phyloP scores from a whole-genome alignment of 2,797 vertebrate genomes.

The Pangasius djambal region DNA sequence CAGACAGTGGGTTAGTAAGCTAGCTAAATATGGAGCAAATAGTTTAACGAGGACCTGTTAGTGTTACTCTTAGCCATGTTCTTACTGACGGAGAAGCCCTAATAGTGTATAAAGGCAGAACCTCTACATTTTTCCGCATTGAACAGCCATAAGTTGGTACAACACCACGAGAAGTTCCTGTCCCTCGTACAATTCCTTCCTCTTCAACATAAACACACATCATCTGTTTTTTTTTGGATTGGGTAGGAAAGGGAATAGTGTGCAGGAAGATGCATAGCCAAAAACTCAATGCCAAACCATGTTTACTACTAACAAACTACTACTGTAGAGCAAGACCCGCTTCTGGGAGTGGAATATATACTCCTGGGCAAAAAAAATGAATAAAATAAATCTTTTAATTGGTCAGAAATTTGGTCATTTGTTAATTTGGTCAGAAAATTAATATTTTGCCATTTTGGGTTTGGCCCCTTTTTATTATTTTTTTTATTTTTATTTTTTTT shows the following conservation, averaged over 20 bases:
- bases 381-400: too few relatives aligned
- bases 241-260: too few relatives aligned
- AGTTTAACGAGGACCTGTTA: neutral
- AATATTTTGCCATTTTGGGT: too few relatives aligned
- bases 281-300: neutral
- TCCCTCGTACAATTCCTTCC: neutral
- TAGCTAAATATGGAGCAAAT: neutral
- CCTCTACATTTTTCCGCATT: neutral
- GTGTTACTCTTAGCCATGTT: neutral
- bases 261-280: neutral
- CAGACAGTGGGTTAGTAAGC: neutral
- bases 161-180: neutral
- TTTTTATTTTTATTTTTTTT: too few relatives aligned
- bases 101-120: neutral
- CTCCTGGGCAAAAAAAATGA: too few relatives aligned
- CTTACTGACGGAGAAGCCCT: neutral
- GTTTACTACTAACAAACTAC: neutral
- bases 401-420: too few relatives aligned
- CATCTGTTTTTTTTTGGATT: neutral
- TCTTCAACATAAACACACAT: neutral
- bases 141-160: neutral
- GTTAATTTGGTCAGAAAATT: too few relatives aligned
- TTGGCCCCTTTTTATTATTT: too few relatives aligned
- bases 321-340: neutral
- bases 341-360: neutral